phyloP scores from a whole-genome alignment of 2,797 vertebrate species.

The Clarias laeviceps region DNA sequence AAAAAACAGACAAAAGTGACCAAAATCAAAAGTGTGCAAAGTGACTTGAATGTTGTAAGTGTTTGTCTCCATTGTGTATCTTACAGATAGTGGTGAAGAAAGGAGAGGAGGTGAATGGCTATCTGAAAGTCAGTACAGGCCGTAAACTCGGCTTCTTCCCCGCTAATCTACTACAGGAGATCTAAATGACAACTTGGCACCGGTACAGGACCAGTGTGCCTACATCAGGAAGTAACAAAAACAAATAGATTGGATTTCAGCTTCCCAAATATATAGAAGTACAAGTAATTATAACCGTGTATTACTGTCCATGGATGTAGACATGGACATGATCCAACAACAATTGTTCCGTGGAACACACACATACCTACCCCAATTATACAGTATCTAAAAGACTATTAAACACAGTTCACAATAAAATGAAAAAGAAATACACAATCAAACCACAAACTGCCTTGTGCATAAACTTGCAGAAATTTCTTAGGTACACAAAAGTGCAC shows the following conservation, averaged over 20 bases:
- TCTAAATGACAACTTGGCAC: conserved; percentile 69
- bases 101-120: conserved; percentile 88
- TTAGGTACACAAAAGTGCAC: background rate
- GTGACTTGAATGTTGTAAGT: background rate
- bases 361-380: background rate
- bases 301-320: background rate
- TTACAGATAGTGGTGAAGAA: conserved; percentile 92
- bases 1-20: background rate
- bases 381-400: background rate
- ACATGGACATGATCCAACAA: background rate
- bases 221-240: background rate
- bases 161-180: conserved; percentile 86
- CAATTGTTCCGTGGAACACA: background rate
- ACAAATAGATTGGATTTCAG: background rate
- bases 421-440: background rate
- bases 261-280: background rate
- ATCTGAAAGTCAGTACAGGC: conserved; percentile 90
- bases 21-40: background rate
- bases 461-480: background rate
- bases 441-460: background rate
- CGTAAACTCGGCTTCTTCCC: conserved; percentile 93
- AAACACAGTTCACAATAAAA: background rate
- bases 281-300: background rate
- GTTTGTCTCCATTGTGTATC: conserved; percentile 42
- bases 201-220: background rate